Evolutionary conservation across 1,140 invertebrate genomes (phyloP), one percentile per base, ranked within the genome.

Genomic region (Anadara kagoshimensis): DNA sequence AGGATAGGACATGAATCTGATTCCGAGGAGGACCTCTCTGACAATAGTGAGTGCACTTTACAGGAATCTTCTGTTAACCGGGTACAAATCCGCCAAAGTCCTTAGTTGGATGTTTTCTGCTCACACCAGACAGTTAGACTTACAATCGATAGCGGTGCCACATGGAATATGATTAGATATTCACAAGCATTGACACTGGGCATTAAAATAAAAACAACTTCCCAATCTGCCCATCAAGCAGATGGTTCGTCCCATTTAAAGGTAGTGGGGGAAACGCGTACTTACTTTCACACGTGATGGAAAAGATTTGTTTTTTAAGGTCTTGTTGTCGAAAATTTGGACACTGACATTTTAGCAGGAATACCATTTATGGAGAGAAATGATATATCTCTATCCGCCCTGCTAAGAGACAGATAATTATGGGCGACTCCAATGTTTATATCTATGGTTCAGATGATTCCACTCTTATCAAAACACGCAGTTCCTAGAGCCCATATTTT

Each of bases 211-310:
- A 73, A 51, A 10, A 26, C 36, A 45, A 69, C 18, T 20, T 59
- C 20, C 36, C 75, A 77, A 26, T 51, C 41, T 29, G 70, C 66
- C 10, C 59, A 69, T 26, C 66, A 78, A 44, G 70, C 76, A 18
- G 71, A 77, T 49, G 75, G 69, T 0, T 57, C 49, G 0, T 68
- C 70, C 1, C 75, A 59, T 8, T 20, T 77, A 0, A 53, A 53
- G 1, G 59, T 77, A 16, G 14, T n/a, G n/a, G 62, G 65, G 66
- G 3, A 70, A 77, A 26, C 69, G 65, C 24, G 45, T 53, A 26
- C 12, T 65, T 1, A 26, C 8, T 4, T 67, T 69, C 8, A 29
- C 22, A 5, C 20, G 51, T 14, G 59, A 65, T 18, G 59, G 49
- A 59, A 16, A 22, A 0, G 20, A 69, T 41, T 41, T 63, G 53